Base-by-base conservation (phyloP, 1,140 invertebrate genomes). In the Proctacanthus coquilletti region DNA sequence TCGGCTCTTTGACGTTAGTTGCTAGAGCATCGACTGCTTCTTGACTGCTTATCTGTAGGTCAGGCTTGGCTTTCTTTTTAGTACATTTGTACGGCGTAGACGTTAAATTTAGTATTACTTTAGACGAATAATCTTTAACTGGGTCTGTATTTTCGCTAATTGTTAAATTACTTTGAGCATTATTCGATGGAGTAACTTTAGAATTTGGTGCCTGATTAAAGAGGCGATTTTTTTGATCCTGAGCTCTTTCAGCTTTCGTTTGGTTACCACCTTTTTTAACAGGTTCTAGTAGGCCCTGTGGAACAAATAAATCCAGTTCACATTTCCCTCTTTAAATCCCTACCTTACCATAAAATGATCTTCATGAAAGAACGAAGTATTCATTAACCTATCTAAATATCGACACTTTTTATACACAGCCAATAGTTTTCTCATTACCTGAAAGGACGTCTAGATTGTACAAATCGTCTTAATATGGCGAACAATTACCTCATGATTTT, bases 341-440 rank as follows among this genome's bases (percentile, higher is more conserved):
- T 21, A 2, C 27, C 14, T 44, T 39, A 44, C 43, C 49, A 74
- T 72, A 48, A 83, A 80, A 52, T 82, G 74, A 44, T 75, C 72
- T 47, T 83, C 81, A 44, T 84, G 77, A 52, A 91, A 91, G 62
- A 85, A 87, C 1, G 76, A 74, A 0, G 85, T 86, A 25, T 78
- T 80, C 68, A 91, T 79, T 4, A 86, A 58, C 45, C 79, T 77
- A 56, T 89, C 85, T 53, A 91, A 68, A 45, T 76, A 84, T 37
- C 82, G 75, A 47, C 83, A 87, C 55, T 87, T 83, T 57, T 86
- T 87, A 50, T 88, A 89, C 17, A 88, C 73, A 42, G 76, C 71
- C 14, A 91, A 56, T 13, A 91, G 57, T 60, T 81, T 80, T 38
- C 77, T 69, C 73, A 86, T 81, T 23, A 68, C 66, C 70, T 44